Base-by-base conservation (phyloP, 2,797 vertebrate genomes). In the Urophycis tenuis region DNA sequence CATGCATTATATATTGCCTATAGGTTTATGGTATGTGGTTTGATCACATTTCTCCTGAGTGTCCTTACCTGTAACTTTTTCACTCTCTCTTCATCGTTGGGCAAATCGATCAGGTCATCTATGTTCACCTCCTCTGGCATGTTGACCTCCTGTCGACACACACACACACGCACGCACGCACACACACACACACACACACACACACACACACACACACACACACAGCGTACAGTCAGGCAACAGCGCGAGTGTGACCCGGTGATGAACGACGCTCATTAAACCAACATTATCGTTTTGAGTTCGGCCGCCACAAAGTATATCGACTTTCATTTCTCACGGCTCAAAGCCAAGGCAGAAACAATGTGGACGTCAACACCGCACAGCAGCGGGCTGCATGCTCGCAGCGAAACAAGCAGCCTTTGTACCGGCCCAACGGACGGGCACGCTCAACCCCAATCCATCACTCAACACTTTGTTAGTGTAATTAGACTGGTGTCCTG, bases 61-160 rank as follows among this genome's bases (percentile, higher is more conserved):
- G 14, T 2, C 5, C 2, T 80, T 80, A 96, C 95, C 94, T 94
- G 91, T 76, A 97, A 84, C 80, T 91, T 94, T 35, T 64, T 84
- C 19, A 91, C 81, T 77, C 94, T 84, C 34, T 94, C 89, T 49
- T 93, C 93, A 11, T 94, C 94, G 8, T 80, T 91, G 0, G 92
- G 91, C 78, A 96, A 80, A 79, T 95, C 94, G 77, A 97, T 85
- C 77, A 97, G 73, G 0, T 94, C 92, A 0, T 97, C 95, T 0
- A 97, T 95, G 85, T 95, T 96, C 76, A 97, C 91, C 83, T 96
- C 95, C 1, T 95, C 94, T 0, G 95, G 95, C 91, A 95, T 94
- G 49, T 94, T 93, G 0, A 79, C 84, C 83, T 93, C 93, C 94
- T 95, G 81, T 75, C 30, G 39, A 75, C 14, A 77, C 14, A 15